Base-by-base conservation (phyloP, 2,797 vertebrate species). In the Epinephelus coioides region DNA sequence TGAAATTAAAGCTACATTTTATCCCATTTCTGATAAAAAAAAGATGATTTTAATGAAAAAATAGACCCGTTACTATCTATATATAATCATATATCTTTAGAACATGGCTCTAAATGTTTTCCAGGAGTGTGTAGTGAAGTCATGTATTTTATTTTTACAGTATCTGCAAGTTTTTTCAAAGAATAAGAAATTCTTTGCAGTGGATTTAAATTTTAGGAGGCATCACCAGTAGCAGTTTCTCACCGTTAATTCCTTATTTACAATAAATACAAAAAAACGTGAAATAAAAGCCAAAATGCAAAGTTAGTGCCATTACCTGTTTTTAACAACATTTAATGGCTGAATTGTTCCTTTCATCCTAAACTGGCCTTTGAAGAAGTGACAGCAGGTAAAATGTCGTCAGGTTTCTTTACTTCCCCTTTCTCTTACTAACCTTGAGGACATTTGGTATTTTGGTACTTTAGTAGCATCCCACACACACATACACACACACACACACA, bases 361-460 rank as follows among this genome's bases (percentile, higher is more conserved):
- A 15, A 72, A 66, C 3, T n/a, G 21, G 11, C 27, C 49, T 72
- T 47, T 49, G 5, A 79, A 6, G 40, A 60, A 43, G 21, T 11
- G 62, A 61, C 50, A 67, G 38, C 19, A 68, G 15, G 46, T 76
- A 21, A 69, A 44, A 73, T 62, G 53, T 55, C 60, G 21, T 40
- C 25, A 34, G 19, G 65, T 55, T 44, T 38, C 8, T 49, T 25
- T 19, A 23, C 47, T 40, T 25, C 40, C 43, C 23, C 59, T 69
- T 63, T 51, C 14, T 70, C 66, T 38, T 3, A 14, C 19, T 23
- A 55, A 71, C 73, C 81, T 66, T 27, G 56, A 82, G 79, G 80
- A 76, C 79, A 75, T 89, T 77, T 82, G 78, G 67, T 80, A 82
- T 78, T 78, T 80, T 40, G 53, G 47, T 66, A 34, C 64, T 13